phyloP scores from a whole-genome alignment of 1,140 invertebrate genomes.

The Drosophila teissieri region DNA sequence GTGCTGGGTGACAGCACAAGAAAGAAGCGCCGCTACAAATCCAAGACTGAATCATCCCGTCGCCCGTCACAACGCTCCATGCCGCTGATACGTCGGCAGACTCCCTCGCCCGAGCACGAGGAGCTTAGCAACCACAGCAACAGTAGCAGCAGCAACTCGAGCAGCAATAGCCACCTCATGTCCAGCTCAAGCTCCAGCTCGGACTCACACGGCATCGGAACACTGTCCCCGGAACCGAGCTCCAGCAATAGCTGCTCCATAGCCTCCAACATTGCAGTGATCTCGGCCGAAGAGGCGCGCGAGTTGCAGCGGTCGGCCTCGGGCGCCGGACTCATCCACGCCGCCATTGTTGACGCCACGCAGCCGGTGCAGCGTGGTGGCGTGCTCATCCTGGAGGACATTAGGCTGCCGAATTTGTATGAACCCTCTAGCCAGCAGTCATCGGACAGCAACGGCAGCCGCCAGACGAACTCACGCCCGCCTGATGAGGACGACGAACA shows the following conservation, averaged over 20 bases:
- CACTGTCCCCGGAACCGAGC: conserved; percentile 33
- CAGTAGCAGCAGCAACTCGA: conserved; percentile 14
- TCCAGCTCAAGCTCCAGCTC: conserved; percentile 21
- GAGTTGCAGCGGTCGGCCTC: conserved; percentile 63
- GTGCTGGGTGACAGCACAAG: neutral
- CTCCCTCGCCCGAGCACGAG: conserved; percentile 5
- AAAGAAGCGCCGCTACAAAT: conserved; percentile 6
- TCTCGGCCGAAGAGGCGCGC: conserved; percentile 64
- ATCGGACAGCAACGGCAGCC: conserved; percentile 33
- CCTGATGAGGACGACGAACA: conserved; percentile 5
- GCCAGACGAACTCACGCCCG: neutral
- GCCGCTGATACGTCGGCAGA: neutral
- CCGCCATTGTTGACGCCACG: conserved; percentile 49
- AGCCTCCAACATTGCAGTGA: conserved; percentile 66
- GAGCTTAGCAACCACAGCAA: conserved; percentile 49
- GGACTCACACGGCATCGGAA: neutral
- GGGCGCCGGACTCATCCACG: conserved; percentile 17
- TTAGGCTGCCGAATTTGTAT: conserved; percentile 62
- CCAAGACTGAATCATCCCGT: conserved; percentile 38
- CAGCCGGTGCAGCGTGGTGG: conserved; percentile 46
- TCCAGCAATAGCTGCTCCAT: conserved; percentile 63
- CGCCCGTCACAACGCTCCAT: neutral
- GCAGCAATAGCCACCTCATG: conserved; percentile 12
- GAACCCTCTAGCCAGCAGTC: conserved; percentile 20
- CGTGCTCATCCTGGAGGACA: conserved; percentile 65